These are phyloP conservation scores for Patella pellucida DNA, from an alignment of 2,888 invertebrate genomes.

Conservation along the genomic window DNA sequence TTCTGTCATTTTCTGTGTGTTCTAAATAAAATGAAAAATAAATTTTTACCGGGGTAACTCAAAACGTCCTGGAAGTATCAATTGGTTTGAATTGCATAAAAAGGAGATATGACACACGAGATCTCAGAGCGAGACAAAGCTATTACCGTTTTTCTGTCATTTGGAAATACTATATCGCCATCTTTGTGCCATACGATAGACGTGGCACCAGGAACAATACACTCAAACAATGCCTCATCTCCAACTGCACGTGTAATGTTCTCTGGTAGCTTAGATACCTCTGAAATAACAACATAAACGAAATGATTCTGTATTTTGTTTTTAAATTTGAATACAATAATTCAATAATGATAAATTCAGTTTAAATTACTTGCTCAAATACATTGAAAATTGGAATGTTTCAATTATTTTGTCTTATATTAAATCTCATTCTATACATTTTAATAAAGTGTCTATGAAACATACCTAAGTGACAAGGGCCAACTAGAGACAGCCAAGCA, in stretches of 20 bases:
- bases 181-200: conserved; percentile 42
- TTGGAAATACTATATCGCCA: conserved; percentile 32
- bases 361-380: too few species aligned
- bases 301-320: too few species aligned
- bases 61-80: too few species aligned
- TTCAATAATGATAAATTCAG: too few species aligned
- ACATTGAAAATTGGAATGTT: too few species aligned
- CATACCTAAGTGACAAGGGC: conserved; percentile 43
- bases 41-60: too few species aligned
- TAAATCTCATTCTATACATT: too few species aligned
- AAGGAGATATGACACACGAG: background rate
- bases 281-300: conserved; percentile 17
- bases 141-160: conserved; percentile 36
- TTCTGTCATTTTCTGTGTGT: conserved; percentile 30
- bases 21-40: too few species aligned
- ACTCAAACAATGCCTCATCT: conserved; percentile 36
- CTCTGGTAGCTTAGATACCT: conserved; percentile 34
- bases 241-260: conserved; percentile 38
- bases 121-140: background rate
- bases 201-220: conserved; percentile 39
- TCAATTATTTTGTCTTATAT: too few species aligned
- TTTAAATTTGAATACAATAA: too few species aligned
- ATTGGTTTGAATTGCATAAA: too few species aligned
- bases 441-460: background rate
- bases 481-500: conserved; percentile 38